Evolutionary conservation across 2,888 invertebrate species (phyloP), one percentile per base, ranked within the genome.

Genomic region (Eledona agricola): DNA sequence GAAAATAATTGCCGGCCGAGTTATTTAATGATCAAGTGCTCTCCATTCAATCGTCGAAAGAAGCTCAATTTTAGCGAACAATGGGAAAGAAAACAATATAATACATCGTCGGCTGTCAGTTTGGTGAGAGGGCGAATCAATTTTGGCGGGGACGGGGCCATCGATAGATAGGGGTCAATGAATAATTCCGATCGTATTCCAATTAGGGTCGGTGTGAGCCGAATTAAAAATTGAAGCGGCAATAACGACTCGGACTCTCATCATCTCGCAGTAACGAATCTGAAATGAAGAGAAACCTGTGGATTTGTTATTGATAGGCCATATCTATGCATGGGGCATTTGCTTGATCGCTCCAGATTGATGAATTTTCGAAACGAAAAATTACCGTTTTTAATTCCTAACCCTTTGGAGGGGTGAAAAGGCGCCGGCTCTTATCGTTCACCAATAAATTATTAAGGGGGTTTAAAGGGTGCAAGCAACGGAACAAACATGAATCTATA

Each of bases 51-150:
- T 55, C 51, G 29, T 47, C 40, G 62, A 60, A 62, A 62, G 59
- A 42, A 59, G 59, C 59, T 65, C 65, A 65, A 65, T 65, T 65
- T 65, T 64, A 60, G 59, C 65, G 62, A 62, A 65, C 63, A 65
- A 65, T 60, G 59, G 65, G 59, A 63, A 65, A 66, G 62, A 64
- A 67, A 68, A 68, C 67, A 66, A 68, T 68, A 64, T 68, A 63
- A 68, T 66, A 65, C 65, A 68, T 67, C 57, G 68, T 60, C 49
- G 59, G 61, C 67, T 66, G 68, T 68, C 68, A 64, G 55, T 65
- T 45, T 45, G 64, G 57, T 61, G 66, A 66, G 64, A 63, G 64
- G 56, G 65, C 64, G 60, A 66, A 65, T 66, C 66, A 66, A 66
- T 68, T 68, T 64, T 46, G 55, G 29, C 59, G 22, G 15, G 6